Evolutionary conservation across 2,113 vertebrate species (phyloP).

Genomic region (Steatornis caripensis): DNA sequence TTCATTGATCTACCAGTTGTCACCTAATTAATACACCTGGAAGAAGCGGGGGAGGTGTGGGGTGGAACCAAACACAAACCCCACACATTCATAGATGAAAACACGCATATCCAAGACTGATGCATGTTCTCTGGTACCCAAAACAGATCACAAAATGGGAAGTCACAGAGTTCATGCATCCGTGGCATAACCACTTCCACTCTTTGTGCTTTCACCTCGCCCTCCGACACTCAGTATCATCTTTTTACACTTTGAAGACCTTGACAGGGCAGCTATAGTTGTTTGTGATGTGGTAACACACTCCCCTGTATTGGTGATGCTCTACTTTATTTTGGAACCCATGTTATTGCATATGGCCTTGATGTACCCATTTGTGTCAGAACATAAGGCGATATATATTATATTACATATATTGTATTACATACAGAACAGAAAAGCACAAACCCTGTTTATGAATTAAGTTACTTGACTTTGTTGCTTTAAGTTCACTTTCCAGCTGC

Average conservation of each 20-base stretch:
- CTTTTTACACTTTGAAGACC: neutral
- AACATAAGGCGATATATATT: neutral
- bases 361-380: neutral
- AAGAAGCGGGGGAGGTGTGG: no score
- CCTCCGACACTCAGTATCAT: neutral
- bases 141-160: neutral
- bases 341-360: neutral
- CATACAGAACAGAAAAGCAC: neutral
- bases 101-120: neutral
- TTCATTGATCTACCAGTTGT: neutral
- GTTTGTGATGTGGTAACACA: neutral
- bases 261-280: neutral
- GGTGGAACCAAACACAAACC: rapidly evolving
- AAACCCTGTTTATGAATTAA: neutral
- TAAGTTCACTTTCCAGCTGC: neutral
- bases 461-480: neutral
- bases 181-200: neutral
- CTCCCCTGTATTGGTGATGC: neutral
- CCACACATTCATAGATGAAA: neutral
- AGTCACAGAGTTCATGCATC: neutral
- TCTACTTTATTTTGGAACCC: neutral
- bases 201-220: neutral
- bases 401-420: neutral
- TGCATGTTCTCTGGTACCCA: neutral
- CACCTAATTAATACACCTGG: neutral